phyloP scores from a whole-genome alignment of 30 jellyfish, hydroid and myxozoan genomes.

The Turritopsis dohrnii region DNA sequence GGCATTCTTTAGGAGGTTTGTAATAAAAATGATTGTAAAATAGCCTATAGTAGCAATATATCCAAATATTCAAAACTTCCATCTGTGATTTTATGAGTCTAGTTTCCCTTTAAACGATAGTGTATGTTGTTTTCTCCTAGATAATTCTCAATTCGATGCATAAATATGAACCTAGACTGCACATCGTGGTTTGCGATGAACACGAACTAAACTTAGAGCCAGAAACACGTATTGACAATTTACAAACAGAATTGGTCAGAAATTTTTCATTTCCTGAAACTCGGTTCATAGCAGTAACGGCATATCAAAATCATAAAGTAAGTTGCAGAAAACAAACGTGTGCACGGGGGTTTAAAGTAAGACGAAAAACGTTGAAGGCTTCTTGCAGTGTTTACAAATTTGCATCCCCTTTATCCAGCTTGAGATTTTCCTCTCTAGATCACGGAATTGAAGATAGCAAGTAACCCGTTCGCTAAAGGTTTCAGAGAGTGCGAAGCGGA shows the following conservation, averaged over 20 bases:
- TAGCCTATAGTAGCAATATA: too few relatives aligned
- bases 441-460: slow-evolving; percentile 69
- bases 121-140: slow-evolving; percentile 19
- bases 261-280: slow-evolving; percentile 57
- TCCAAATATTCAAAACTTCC: too few relatives aligned
- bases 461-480: slow-evolving; percentile 88
- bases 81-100: too few relatives aligned
- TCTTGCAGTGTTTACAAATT: too few relatives aligned
- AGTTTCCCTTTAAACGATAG: too few relatives aligned
- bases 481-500: slow-evolving; percentile 25
- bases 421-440: slow-evolving; percentile 25
- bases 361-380: too few relatives aligned
- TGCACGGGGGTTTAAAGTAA: too few relatives aligned
- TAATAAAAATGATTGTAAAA: too few relatives aligned
- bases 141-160: slow-evolving; percentile 78
- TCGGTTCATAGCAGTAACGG: slow-evolving; percentile 73
- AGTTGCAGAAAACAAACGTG: slow-evolving; percentile 15
- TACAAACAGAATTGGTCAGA: slow-evolving; percentile 39
- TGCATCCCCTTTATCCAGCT: background rate
- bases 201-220: slow-evolving; percentile 25
- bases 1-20: too few relatives aligned
- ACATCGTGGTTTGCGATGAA: slow-evolving; percentile 59
- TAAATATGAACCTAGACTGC: slow-evolving; percentile 76
- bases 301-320: slow-evolving; percentile 77
- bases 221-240: slow-evolving; percentile 26